Percentiles rank a stretch among this genome's conserved stretches.
phyloP scores from a whole-genome alignment of 2,797 vertebrate genomes.

The Sandelia bainsii region DNA sequence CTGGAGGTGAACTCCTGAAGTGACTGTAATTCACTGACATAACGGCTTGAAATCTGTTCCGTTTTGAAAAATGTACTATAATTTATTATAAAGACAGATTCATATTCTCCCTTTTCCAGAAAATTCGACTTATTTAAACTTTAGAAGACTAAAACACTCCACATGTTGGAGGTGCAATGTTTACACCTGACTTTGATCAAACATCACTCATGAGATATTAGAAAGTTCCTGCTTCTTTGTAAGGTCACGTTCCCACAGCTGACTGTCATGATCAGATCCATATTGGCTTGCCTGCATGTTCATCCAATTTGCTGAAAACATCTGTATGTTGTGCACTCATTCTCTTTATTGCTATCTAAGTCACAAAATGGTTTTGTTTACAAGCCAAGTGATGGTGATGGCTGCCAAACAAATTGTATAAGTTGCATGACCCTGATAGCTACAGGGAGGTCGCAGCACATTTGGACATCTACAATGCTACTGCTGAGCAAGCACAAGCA shows the following conservation, averaged over 20 bases:
- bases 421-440: slow-evolving; percentile 42
- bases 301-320: slow-evolving; percentile 51
- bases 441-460: slow-evolving; percentile 28
- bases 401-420: slow-evolving; percentile 35
- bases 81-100: neutral
- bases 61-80: neutral
- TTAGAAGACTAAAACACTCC: neutral
- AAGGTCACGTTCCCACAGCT: slow-evolving; percentile 23
- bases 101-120: neutral
- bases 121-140: neutral
- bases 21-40: slow-evolving; percentile 41
- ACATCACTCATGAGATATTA: neutral
- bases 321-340: slow-evolving; percentile 39
- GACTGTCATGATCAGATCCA: slow-evolving; percentile 11
- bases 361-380: slow-evolving; percentile 44
- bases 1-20: slow-evolving; percentile 21
- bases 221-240: neutral
- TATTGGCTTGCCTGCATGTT: slow-evolving; percentile 40
- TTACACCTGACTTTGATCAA: neutral
- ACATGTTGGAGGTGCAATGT: neutral
- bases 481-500: slow-evolving; percentile 1
- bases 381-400: slow-evolving; percentile 26
- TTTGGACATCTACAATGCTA: neutral
- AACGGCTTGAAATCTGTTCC: slow-evolving; percentile 17
- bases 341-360: slow-evolving; percentile 52